phyloP scores from a whole-genome alignment of 2,797 vertebrate species.

The Pseudopleuronectes americanus region DNA sequence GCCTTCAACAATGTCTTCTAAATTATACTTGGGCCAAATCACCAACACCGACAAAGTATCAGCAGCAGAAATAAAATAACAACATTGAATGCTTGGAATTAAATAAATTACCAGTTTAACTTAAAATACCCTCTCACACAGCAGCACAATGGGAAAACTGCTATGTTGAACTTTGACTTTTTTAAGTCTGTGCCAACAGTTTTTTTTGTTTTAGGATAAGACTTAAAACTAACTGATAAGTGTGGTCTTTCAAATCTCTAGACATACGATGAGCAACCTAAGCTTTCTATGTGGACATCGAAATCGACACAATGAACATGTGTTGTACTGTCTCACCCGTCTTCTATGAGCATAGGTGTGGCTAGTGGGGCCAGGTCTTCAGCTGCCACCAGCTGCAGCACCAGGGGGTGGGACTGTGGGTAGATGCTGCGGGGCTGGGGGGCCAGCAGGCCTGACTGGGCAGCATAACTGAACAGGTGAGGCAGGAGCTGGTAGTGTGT shows the following conservation, averaged over 20 bases:
- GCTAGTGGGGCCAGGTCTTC: slow-evolving; percentile 93
- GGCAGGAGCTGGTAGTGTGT: slow-evolving; percentile 96
- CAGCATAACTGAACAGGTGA: slow-evolving; percentile 93
- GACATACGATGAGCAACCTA: not conserved
- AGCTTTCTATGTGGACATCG: too few relatives aligned
- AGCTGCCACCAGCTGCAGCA: slow-evolving; percentile 93
- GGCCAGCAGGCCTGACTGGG: slow-evolving; percentile 90
- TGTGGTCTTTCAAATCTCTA: not conserved
- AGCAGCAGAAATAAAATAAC: not conserved
- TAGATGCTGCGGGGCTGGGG: slow-evolving; percentile 91
- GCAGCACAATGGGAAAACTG: not conserved
- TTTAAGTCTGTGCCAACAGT: too few relatives aligned
- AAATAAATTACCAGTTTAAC: too few relatives aligned
- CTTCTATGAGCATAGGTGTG: slow-evolving; percentile 98
- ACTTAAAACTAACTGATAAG: not conserved
- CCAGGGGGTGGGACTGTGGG: slow-evolving; percentile 93
- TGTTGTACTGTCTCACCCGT: slow-evolving; percentile 86
- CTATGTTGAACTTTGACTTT: too few relatives aligned
- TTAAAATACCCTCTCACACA: not conserved
- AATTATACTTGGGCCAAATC: not conserved
- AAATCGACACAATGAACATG: too few relatives aligned
- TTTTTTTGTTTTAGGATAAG: not conserved
- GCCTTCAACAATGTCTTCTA: not conserved
- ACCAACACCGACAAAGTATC: not conserved
- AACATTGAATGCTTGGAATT: not conserved